phyloP scores from a whole-genome alignment of 1,140 invertebrate genomes.

The Watersipora subatra region DNA sequence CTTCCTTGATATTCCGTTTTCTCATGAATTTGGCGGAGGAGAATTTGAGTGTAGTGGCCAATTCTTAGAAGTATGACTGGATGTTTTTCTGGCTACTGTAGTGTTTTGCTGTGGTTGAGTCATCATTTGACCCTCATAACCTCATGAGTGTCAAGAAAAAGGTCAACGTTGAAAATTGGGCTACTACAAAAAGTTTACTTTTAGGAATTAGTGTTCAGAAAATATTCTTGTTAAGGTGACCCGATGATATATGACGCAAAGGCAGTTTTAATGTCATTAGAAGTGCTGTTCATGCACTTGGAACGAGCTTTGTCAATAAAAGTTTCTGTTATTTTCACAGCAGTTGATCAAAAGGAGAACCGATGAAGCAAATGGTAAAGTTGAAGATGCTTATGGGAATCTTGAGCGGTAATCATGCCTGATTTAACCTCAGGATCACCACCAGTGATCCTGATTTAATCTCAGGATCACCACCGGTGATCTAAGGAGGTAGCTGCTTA shows the following conservation, averaged over 20 bases:
- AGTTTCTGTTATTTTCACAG: conserved; percentile 1
- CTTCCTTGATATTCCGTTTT: conserved; percentile 13
- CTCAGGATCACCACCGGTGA: too few species aligned
- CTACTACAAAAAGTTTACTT: conserved; percentile 1
- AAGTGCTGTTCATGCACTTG: not conserved
- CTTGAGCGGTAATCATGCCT: not conserved
- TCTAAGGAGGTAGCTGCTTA: not conserved
- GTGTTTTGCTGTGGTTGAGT: not conserved
- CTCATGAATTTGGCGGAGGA: conserved; percentile 13
- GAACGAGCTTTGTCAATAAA: not conserved
- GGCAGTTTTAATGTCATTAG: not conserved
- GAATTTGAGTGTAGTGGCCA: conserved; percentile 9
- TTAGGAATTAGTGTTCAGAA: conserved; percentile 3
- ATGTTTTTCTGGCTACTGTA: conserved; percentile 7
- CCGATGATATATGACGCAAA: conserved; percentile 1
- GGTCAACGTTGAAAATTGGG: conserved; percentile 10
- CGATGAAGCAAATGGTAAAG: not conserved
- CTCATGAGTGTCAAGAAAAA: conserved; percentile 13
- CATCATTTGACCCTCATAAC: conserved; percentile 15
- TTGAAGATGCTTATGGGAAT: not conserved
- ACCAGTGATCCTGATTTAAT: too few species aligned
- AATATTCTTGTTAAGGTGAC: conserved; percentile 3
- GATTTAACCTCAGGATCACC: conserved; percentile 2
- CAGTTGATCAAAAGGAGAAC: conserved; percentile 11
- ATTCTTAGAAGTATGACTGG: conserved; percentile 15